These are phyloP conservation scores for Alosa alosa DNA, from an alignment of 2,113 vertebrate genomes.

Conservation along the genomic window DNA sequence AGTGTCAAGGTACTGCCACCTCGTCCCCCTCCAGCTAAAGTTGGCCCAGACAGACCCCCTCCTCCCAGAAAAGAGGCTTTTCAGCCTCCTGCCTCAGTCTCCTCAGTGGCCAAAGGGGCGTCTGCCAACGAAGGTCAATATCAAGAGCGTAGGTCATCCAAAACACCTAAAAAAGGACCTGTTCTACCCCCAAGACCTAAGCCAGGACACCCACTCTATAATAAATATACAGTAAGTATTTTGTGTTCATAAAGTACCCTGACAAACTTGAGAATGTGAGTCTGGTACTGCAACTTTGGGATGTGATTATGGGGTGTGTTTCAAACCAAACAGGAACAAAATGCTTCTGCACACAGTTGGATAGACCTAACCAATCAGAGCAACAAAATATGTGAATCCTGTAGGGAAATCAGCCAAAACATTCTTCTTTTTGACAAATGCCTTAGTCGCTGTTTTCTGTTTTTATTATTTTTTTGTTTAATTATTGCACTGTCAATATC, in stretches of 20 bases:
- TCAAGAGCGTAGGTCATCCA: slow-evolving; percentile 66
- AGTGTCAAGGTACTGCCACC: slow-evolving; percentile 73
- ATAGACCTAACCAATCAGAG: no score
- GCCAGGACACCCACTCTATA: slow-evolving; percentile 92
- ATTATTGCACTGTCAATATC: no score
- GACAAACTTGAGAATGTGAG: no score
- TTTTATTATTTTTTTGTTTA: no score
- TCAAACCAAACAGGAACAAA: no score
- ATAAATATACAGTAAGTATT: slow-evolving; percentile 84
- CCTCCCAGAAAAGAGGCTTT: slow-evolving; percentile 67
- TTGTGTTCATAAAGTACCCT: not conserved
- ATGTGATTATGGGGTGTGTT: no score
- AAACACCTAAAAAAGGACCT: slow-evolving; percentile 72
- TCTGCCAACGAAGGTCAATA: slow-evolving; percentile 36
- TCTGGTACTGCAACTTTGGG: no score
- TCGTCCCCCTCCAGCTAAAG: slow-evolving; percentile 77
- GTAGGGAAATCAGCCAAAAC: no score
- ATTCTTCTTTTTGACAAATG: no score
- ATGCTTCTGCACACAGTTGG: no score
- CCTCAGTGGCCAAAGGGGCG: slow-evolving; percentile 15
- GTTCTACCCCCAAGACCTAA: slow-evolving; percentile 88
- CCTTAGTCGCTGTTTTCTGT: no score
- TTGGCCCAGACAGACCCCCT: slow-evolving; percentile 80
- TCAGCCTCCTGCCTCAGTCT: slow-evolving; percentile 57
- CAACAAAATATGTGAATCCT: no score